Conservation (phyloP, 1,140 invertebrate species). For the Aphaenogaster ashmeadi region DNA sequence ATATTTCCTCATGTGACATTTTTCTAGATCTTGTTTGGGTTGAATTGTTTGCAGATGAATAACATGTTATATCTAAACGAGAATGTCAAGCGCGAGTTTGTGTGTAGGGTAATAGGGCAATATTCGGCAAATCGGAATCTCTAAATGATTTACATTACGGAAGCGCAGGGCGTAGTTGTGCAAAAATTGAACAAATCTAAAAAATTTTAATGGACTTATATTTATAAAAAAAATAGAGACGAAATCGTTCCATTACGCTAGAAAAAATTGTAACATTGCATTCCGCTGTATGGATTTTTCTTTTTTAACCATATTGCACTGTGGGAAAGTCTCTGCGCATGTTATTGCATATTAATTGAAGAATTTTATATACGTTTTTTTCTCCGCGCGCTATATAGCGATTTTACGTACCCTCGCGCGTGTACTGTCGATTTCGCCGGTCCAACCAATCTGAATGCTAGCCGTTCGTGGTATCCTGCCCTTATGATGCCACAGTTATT, state of each 20-base stretch:
- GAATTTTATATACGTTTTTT: slow-evolving; percentile 49
- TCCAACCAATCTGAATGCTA: slow-evolving; percentile 75
- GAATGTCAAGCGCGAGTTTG: neutral
- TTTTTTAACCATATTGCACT: slow-evolving; percentile 26
- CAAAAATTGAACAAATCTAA: slow-evolving; percentile 36
- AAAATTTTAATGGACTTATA: slow-evolving; percentile 30
- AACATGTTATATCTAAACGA: neutral
- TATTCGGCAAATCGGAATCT: slow-evolving; percentile 7
- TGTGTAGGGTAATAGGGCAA: neutral
- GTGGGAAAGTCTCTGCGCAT: neutral
- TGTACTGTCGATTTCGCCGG: slow-evolving; percentile 45
- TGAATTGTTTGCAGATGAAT: neutral
- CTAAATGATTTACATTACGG: slow-evolving; percentile 27
- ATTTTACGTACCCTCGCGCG: slow-evolving; percentile 22
- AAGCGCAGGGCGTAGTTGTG: neutral
- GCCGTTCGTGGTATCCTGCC: slow-evolving; percentile 75
- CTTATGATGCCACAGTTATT: slow-evolving; percentile 78
- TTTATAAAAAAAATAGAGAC: neutral
- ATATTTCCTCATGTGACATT: neutral
- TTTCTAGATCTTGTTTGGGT: neutral
- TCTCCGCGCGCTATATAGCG: neutral
- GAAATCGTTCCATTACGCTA: slow-evolving; percentile 25
- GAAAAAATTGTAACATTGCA: slow-evolving; percentile 33
- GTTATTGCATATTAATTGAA: slow-evolving; percentile 63
- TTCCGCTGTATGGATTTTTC: slow-evolving; percentile 2